Evolutionary conservation across 2,113 vertebrate genomes (phyloP), one percentile per base, ranked within the genome.

Genomic region (Oryzias celebensis): DNA sequence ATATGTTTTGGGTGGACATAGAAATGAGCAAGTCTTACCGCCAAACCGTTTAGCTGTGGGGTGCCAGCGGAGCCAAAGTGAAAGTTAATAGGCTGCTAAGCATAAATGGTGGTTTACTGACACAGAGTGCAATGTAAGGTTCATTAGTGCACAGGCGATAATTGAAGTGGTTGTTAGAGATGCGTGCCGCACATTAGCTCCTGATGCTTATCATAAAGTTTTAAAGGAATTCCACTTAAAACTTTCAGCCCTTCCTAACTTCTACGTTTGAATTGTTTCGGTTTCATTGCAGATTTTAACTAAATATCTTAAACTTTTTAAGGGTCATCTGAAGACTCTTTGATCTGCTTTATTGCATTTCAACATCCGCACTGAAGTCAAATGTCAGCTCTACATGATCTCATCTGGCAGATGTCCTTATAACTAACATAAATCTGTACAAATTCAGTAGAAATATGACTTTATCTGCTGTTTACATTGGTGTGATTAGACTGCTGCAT

Each of bases 131-230:
- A 73, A 75, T 50, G 60, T 58, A 47, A 81, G 74, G 56, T 84
- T 81, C 44, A 80, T 87, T 83, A 86, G 68, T 61, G 66, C 47
- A 48, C 65, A 72, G 76, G 72, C 4, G 66, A 78, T 86, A 88
- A 89, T 87, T 77, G 62, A 52, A 51, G 45, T 48, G 55, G 57
- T 62, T 49, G 73, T 65, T 52, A 49, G 50, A 62, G 53, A 28
- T 70, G 77, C 14, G 54, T 78, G 76, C 46, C 12, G 7, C 26
- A 45, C 48, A 58, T 75, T 49, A 70, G 7, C 14, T 28, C 17
- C n/a, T 5, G 14, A 23, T 41, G 20, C 59, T 55, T 2, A 28
- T 7, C 56, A 4, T 63, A 31, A 28, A 24, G 24, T 28, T 73
- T 63, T 24, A 15, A 14, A 42, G 43, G 20, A 45, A 48, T 50